Conservation (phyloP, 2,797 vertebrate genomes). For the Poeciliopsis paucimaculata region DNA sequence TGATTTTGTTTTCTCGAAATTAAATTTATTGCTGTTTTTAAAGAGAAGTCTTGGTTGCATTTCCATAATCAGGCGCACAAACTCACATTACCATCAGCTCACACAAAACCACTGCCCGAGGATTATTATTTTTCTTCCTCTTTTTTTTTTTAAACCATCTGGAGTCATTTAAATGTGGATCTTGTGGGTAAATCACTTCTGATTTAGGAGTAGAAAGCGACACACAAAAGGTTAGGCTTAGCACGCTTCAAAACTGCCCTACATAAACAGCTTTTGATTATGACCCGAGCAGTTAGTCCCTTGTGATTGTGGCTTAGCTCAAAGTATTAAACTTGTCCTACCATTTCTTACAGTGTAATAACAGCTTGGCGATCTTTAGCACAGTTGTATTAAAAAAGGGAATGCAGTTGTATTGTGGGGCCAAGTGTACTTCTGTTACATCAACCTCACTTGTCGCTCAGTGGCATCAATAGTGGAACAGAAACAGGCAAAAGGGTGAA, state of each 20-base stretch:
- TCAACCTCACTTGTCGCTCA: conserved; percentile 53
- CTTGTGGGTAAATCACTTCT: conserved; percentile 75
- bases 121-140: conserved; percentile 62
- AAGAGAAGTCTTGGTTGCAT: conserved; percentile 68
- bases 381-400: conserved; percentile 55
- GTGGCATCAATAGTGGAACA: conserved; percentile 57
- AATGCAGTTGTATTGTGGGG: conserved; percentile 47
- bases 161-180: conserved; percentile 74
- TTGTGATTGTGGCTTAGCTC: conserved; percentile 81
- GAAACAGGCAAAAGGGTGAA: conserved; percentile 45
- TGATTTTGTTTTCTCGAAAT: conserved; percentile 50
- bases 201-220: conserved; percentile 69
- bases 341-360: conserved; percentile 69
- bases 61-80: conserved; percentile 66
- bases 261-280: conserved; percentile 82
- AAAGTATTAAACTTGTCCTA: conserved; percentile 77
- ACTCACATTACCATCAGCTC: conserved; percentile 69
- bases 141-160: conserved; percentile 52
- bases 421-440: conserved; percentile 64
- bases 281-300: conserved; percentile 72
- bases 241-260: conserved; percentile 76
- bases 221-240: conserved; percentile 81
- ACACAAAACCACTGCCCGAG: conserved; percentile 72
- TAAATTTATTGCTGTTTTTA: conserved; percentile 73
- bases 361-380: conserved; percentile 61